Base-by-base conservation (phyloP, 1,140 invertebrate species). In the Myzus persicae region DNA sequence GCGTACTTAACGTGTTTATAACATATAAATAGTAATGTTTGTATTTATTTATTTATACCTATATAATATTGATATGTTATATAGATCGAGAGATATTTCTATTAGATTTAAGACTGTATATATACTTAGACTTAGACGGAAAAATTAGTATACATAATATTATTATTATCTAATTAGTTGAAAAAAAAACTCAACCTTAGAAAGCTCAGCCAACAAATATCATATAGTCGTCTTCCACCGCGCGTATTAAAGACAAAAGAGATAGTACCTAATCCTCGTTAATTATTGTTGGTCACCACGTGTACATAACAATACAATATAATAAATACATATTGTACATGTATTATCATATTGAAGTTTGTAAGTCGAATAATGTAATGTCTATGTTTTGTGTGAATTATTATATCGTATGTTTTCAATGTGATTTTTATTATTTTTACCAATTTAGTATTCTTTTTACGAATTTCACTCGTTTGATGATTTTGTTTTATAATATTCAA, bases 171-270 rank as follows among this genome's bases (percentile, higher is more conserved):
- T 76, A 42, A 84, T 20, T 36, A 40, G 38, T 40, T 40, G 8
- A 36, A 9, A 76, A 82, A 82, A 40, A 1, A 82, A 36, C 9
- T 89, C 8, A 51, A n/a, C 14, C 3, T 26, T 90, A 67, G 26
- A 67, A 90, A 46, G 67, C 44, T 82, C 44, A 48, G 31, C 6
- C 91, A 84, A 84, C 91, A 93, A 93, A 93, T 93, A 93, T 93
- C 91, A 93, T 92, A 84, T 85, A 84, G 46, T 93, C 36, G 91
- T 93, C 91, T 93, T 93, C 91, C 91, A 93, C 36, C n/a, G 40
- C 20, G 46, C 36, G 22, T 26, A 88, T 48, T 67, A 87, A 81
- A 40, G 24, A 36, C 14, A 24, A 91, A n/a, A 89, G 31, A 8
- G 51, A 51, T 89, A 89, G 11, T 54, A 90, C 8, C 20, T 90